phyloP scores from a whole-genome alignment of 1,140 invertebrate genomes.

The Microplitis demolitor region DNA sequence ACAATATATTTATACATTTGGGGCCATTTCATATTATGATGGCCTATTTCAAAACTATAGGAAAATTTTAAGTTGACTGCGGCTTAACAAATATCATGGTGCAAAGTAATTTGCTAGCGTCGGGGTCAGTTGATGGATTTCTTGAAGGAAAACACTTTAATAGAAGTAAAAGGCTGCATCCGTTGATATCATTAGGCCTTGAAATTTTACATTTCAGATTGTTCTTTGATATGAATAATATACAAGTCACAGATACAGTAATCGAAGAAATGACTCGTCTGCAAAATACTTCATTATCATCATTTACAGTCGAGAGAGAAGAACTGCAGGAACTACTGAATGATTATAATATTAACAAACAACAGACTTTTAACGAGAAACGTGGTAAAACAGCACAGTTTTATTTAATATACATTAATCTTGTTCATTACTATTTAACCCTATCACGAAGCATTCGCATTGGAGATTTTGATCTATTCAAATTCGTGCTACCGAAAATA shows the following conservation, averaged over 20 bases:
- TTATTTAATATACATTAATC: slow-evolving; percentile 32
- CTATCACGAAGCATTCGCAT: slow-evolving; percentile 34
- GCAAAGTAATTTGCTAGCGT: slow-evolving; percentile 38
- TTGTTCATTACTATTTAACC: slow-evolving; percentile 31
- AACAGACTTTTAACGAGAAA: slow-evolving; percentile 15
- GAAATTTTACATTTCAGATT: slow-evolving; percentile 34
- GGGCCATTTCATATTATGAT: slow-evolving; percentile 45
- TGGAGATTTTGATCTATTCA: slow-evolving; percentile 32
- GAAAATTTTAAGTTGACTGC: slow-evolving; percentile 40
- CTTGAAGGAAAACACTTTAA: slow-evolving; percentile 49
- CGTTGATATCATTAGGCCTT: slow-evolving; percentile 35
- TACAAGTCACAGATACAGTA: not conserved
- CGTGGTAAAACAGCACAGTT: slow-evolving; percentile 36
- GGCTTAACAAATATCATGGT: not conserved
- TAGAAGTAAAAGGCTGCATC: slow-evolving; percentile 47
- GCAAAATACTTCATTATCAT: not conserved
- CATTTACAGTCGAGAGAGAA: slow-evolving; percentile 17
- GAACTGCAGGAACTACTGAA: slow-evolving; percentile 18
- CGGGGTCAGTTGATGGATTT: slow-evolving; percentile 43
- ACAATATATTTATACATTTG: not conserved
- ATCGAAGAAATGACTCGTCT: not conserved
- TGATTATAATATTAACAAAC: not conserved
- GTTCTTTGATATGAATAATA: slow-evolving; percentile 18
- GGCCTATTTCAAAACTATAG: slow-evolving; percentile 48
- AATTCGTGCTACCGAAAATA: slow-evolving; percentile 39